Evolutionary conservation across 2,113 vertebrate genomes (phyloP).

Genomic region (Raphicerus campestris): DNA sequence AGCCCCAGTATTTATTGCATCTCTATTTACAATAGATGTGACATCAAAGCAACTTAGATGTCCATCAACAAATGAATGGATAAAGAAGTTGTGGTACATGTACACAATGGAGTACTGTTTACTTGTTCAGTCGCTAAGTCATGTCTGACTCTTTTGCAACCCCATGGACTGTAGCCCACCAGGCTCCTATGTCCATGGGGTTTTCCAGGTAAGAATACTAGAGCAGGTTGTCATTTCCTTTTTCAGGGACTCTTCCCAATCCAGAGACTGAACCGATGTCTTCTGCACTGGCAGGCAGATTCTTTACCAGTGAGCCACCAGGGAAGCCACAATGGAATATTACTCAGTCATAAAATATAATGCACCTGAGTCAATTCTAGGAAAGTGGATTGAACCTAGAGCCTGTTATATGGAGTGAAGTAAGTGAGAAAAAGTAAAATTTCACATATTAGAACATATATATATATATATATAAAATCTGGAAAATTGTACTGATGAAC

Average conservation of each 20-base stretch:
- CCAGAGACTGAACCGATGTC: not conserved
- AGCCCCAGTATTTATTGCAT: not conserved
- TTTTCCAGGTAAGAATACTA: not conserved
- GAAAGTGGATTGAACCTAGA: not conserved
- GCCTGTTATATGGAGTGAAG: not conserved
- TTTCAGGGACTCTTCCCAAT: not conserved
- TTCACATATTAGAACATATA: not conserved
- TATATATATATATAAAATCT: not conserved
- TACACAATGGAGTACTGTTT: not conserved
- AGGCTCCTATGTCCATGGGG: not conserved
- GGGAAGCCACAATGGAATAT: not conserved
- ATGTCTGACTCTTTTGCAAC: not conserved
- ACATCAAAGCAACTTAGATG: not conserved
- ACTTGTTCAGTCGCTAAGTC: rapidly evolving
- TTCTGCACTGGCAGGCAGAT: not conserved
- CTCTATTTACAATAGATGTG: not conserved
- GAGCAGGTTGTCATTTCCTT: not conserved
- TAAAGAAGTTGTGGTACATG: not conserved
- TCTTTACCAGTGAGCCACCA: not conserved
- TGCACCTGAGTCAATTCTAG: not conserved
- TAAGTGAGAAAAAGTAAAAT: not conserved
- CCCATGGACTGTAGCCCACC: not conserved
- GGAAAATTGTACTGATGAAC: not conserved
- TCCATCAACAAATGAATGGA: not conserved
- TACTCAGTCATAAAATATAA: not conserved